phyloP scores from a whole-genome alignment of 1,140 invertebrate genomes.

The Cydia fagiglandana region DNA sequence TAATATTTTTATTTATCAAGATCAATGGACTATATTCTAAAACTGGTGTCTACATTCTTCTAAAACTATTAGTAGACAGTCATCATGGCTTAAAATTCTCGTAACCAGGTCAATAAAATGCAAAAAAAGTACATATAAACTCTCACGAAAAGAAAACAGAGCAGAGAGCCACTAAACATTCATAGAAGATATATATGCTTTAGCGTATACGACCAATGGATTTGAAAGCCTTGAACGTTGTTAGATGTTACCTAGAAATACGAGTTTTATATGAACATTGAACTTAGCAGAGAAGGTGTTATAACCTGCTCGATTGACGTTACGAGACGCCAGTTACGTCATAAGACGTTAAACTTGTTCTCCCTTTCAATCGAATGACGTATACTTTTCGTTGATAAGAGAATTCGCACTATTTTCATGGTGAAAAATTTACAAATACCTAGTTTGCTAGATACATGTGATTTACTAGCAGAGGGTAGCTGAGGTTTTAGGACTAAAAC shows the following conservation, averaged over 20 bases:
- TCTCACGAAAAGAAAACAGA: no score
- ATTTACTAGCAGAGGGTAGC: no score
- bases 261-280: constrained; percentile 23
- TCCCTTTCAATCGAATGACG: constrained; percentile 3
- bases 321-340: not conserved
- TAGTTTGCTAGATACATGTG: no score
- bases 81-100: no score
- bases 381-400: not conserved
- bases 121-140: no score
- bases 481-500: no score
- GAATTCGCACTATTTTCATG: not conserved
- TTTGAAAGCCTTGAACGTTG: not conserved
- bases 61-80: no score
- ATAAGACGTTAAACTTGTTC: not conserved
- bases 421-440: no score
- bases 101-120: no score
- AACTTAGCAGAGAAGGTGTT: constrained; percentile 20
- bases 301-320: not conserved
- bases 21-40: no score
- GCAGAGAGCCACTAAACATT: not conserved
- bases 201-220: not conserved
- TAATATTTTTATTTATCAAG: no score
- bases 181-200: not conserved
- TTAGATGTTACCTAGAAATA: constrained; percentile 6
- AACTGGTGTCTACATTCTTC: no score